A percentile compares a stretch with the other conserved stretches of the same genome.
Conservation (phyloP, 2,113 vertebrate genomes). For the Rousettus leschenaultii region DNA sequence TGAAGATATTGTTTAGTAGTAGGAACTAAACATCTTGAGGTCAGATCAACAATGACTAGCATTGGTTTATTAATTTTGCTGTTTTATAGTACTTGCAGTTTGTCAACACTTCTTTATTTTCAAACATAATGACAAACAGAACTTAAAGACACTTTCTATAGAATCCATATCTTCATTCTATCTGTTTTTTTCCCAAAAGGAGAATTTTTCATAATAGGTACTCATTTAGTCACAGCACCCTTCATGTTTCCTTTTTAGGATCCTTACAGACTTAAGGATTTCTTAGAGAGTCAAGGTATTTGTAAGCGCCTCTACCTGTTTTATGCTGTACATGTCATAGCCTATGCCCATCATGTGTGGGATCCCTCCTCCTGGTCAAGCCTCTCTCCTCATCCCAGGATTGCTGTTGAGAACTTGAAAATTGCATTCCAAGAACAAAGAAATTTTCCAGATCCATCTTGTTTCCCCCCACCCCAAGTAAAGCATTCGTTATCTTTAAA, state of each 20-base stretch:
- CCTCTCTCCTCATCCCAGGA: not conserved
- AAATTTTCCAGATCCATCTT: not conserved
- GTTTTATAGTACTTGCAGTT: not conserved
- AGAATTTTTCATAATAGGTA: not conserved
- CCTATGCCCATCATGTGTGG: not conserved
- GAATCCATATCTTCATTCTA: not conserved
- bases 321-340: not conserved
- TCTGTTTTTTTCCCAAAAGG: not conserved
- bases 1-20: constrained; percentile 8
- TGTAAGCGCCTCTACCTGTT: not conserved
- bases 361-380: not conserved
- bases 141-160: not conserved
- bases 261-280: not conserved
- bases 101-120: constrained; percentile 22
- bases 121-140: not conserved
- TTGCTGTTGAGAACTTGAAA: not conserved
- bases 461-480: not conserved
- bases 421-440: not conserved
- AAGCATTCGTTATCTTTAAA: not conserved
- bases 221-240: not conserved
- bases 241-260: not conserved
- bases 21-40: not conserved
- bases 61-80: not conserved
- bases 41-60: not conserved
- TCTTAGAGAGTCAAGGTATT: constrained; percentile 10